Conservation (phyloP, 2,888 invertebrate species). For the Xestia xanthographa region DNA sequence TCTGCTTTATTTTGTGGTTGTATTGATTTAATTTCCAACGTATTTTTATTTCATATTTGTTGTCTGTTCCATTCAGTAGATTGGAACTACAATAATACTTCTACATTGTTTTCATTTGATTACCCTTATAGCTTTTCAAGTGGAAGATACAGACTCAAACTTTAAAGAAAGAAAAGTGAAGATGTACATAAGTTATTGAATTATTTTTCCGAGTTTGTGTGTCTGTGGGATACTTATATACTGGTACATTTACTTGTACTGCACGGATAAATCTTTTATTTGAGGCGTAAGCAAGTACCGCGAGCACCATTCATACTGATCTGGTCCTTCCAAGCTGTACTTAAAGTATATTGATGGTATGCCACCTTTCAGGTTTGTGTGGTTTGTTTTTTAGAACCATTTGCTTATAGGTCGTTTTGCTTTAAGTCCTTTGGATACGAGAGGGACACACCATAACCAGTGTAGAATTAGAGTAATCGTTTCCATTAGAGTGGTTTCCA, state of each 20-base stretch:
- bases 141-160: conserved; percentile 33
- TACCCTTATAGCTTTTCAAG: conserved; percentile 35
- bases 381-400: neutral
- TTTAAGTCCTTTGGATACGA: neutral
- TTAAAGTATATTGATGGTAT: neutral
- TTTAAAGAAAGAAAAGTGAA: conserved; percentile 28
- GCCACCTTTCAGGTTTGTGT: neutral
- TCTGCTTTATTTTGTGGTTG: conserved; percentile 3
- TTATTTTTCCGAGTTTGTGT: conserved; percentile 10
- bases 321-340: neutral
- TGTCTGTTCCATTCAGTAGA: conserved; percentile 19
- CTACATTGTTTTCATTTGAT: conserved; percentile 48
- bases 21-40: neutral
- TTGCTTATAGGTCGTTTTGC: neutral
- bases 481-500: neutral
- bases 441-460: neutral
- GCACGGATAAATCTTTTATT: neutral
- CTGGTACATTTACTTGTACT: neutral
- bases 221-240: neutral
- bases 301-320: neutral
- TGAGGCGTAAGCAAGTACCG: neutral
- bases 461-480: neutral
- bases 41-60: conserved; percentile 25
- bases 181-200: conserved; percentile 8
- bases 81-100: conserved; percentile 40